These are phyloP conservation scores for Poeciliopsis turrubarensis DNA, from an alignment of 2,113 vertebrate genomes.

Conservation along the genomic window DNA sequence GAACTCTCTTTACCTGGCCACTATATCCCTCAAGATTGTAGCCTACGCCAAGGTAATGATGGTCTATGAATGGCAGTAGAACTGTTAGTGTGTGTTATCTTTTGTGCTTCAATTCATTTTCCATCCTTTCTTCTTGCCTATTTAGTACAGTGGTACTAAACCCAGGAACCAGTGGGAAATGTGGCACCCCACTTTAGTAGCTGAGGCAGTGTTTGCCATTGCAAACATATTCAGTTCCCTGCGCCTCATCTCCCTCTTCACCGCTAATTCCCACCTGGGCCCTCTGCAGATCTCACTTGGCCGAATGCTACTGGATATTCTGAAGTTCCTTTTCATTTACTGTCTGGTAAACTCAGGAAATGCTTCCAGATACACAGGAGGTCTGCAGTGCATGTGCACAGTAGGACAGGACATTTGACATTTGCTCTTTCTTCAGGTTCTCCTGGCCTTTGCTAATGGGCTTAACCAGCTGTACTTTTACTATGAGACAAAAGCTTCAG, in stretches of 20 bases:
- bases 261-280: constrained; percentile 97
- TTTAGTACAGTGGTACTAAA: constrained; percentile 90
- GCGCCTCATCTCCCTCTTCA: constrained; percentile 98
- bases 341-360: constrained; percentile 84
- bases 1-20: constrained; percentile 99
- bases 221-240: constrained; percentile 98
- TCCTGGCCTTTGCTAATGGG: constrained; percentile 97
- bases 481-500: constrained; percentile 92
- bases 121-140: background rate
- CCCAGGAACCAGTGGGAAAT: constrained; percentile 93
- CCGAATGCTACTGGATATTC: constrained; percentile 98
- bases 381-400: background rate
- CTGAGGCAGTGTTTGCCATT: constrained; percentile 97
- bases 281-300: constrained; percentile 98
- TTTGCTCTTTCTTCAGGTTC: constrained; percentile 59
- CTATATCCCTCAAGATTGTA: constrained; percentile 97
- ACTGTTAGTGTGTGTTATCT: background rate
- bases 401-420: background rate
- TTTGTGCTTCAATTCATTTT: background rate
- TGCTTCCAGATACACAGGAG: background rate
- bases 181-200: constrained; percentile 98
- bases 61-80: background rate
- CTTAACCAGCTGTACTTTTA: constrained; percentile 99
- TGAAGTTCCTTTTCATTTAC: constrained; percentile 99
- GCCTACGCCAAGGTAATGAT: constrained; percentile 91